Evolutionary conservation across 2,113 vertebrate genomes (phyloP).

Genomic region (Gallinago jamesoni): DNA sequence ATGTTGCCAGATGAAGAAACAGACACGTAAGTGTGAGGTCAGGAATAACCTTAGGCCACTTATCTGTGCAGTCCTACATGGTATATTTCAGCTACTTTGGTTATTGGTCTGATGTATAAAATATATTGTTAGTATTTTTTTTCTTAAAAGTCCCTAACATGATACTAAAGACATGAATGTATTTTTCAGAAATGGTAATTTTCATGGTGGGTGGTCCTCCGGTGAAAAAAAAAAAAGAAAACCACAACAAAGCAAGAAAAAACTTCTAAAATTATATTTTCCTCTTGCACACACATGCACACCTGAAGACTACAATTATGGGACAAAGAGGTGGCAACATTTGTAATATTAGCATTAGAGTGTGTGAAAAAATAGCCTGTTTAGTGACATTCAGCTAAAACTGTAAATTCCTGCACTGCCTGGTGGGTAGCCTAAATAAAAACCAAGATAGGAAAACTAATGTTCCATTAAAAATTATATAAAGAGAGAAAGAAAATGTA

Average conservation of each 20-base stretch:
- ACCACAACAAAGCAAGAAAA: neutral
- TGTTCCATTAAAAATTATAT: neutral
- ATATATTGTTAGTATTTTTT: neutral
- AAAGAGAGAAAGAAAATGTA: neutral
- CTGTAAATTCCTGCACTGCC: neutral
- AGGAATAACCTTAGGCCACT: neutral
- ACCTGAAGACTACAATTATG: neutral
- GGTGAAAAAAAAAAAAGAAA: too few relatives aligned
- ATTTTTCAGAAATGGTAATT: neutral
- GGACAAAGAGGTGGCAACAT: neutral
- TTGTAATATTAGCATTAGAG: neutral
- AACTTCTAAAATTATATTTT: neutral
- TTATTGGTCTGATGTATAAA: neutral
- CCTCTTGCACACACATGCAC: fast-evolving
- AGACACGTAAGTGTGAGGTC: neutral
- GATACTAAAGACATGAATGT: neutral
- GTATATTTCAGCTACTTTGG: neutral
- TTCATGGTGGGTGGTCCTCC: neutral
- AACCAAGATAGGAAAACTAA: neutral
- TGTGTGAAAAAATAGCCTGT: neutral
- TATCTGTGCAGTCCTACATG: neutral
- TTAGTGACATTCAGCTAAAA: neutral
- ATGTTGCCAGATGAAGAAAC: neutral
- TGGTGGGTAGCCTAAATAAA: neutral
- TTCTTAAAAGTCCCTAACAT: neutral